phyloP scores from a whole-genome alignment of 2,888 invertebrate species.

The Aricia artaxerxes region DNA sequence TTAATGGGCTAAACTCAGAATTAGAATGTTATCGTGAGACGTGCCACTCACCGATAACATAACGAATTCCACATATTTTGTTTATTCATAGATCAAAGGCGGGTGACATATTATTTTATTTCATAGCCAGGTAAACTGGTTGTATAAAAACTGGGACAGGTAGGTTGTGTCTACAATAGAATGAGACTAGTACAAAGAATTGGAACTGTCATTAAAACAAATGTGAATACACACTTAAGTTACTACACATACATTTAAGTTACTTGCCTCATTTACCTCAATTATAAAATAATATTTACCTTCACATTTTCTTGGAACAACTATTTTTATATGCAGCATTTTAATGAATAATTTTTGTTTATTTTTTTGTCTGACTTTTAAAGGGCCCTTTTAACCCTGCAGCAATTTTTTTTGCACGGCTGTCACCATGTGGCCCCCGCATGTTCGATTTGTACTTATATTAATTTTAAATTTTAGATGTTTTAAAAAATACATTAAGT shows the following conservation, averaged over 20 bases:
- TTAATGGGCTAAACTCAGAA: background rate
- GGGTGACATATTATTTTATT: background rate
- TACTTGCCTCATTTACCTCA: background rate
- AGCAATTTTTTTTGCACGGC: background rate
- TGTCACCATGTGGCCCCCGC: background rate
- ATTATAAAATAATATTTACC: background rate
- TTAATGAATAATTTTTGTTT: too few relatives aligned
- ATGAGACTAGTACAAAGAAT: background rate
- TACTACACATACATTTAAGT: background rate
- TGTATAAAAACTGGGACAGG: background rate
- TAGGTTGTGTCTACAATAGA: background rate
- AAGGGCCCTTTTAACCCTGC: background rate
- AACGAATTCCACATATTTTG: constrained; percentile 23
- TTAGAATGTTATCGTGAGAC: background rate
- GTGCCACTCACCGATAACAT: constrained; percentile 11
- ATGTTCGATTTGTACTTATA: background rate
- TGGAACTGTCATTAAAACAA: background rate
- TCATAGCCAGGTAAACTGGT: constrained; percentile 7
- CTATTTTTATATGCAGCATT: too few relatives aligned
- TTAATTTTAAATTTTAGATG: background rate
- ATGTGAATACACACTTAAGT: background rate
- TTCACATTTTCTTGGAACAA: background rate
- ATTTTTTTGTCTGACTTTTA: too few relatives aligned
- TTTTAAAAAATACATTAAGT: background rate
- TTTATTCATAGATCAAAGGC: background rate